These are phyloP conservation scores for Microplitis mediator DNA, from an alignment of 1,140 invertebrate genomes.

Conservation along the genomic window DNA sequence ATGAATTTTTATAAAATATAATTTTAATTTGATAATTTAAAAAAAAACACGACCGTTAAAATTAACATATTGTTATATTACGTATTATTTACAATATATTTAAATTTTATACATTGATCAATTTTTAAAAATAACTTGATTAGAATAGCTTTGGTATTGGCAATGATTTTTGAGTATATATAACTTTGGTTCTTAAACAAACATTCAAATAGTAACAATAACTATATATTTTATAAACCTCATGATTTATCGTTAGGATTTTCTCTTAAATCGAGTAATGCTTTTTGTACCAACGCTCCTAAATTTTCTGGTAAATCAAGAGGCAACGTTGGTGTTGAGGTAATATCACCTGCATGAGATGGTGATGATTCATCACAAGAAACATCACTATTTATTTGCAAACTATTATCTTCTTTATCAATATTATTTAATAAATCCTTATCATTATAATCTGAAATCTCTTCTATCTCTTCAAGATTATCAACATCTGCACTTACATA, in stretches of 20 bases:
- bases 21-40: too few relatives aligned
- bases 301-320: slow-evolving; percentile 45
- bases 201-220: neutral
- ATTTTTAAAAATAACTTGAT: neutral
- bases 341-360: slow-evolving; percentile 1
- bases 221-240: neutral
- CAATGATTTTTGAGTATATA: neutral
- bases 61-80: neutral
- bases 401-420: slow-evolving; percentile 19
- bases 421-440: slow-evolving; percentile 17
- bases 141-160: slow-evolving; percentile 1
- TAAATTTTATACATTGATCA: neutral
- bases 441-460: slow-evolving; percentile 33
- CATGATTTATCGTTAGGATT: slow-evolving; percentile 42
- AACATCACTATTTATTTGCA: slow-evolving; percentile 2
- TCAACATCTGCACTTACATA: slow-evolving; percentile 64
- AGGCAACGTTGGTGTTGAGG: slow-evolving; percentile 7
- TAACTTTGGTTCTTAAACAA: neutral
- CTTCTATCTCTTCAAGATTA: slow-evolving; percentile 36
- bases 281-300: slow-evolving; percentile 51
- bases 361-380: slow-evolving; percentile 1
- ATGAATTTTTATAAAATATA: too few relatives aligned
- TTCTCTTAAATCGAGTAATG: slow-evolving; percentile 49
- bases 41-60: too few relatives aligned
- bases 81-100: neutral